phyloP scores from a whole-genome alignment of 1,140 invertebrate species.

The Pseudobourletiella spinata region DNA sequence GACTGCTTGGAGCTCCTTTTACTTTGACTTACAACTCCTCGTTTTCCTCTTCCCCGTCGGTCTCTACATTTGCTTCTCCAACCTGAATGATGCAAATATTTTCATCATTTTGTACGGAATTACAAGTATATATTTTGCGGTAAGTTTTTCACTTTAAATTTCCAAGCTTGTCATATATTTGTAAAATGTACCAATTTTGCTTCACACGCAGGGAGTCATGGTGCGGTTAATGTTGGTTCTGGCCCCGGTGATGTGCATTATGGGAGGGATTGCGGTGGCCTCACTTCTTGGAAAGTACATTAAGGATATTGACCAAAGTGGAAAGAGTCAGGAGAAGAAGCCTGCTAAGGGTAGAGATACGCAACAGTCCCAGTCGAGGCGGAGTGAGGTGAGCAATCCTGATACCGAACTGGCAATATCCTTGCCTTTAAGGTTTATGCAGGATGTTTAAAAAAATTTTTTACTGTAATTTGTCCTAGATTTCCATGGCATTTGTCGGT shows the following conservation, averaged over 20 bases:
- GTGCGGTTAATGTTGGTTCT: slow-evolving; percentile 95
- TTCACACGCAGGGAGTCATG: slow-evolving; percentile 73
- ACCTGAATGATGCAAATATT: slow-evolving; percentile 90
- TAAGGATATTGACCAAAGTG: slow-evolving; percentile 60
- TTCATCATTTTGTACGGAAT: slow-evolving; percentile 96
- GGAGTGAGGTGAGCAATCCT: slow-evolving; percentile 19
- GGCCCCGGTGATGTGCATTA: slow-evolving; percentile 94
- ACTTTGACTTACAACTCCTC: slow-evolving; percentile 91
- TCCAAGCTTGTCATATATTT: slow-evolving; percentile 33
- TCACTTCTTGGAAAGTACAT: slow-evolving; percentile 82
- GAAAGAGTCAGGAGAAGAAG: slow-evolving; percentile 42
- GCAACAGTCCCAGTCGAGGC: slow-evolving; percentile 10
- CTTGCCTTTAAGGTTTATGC: not conserved
- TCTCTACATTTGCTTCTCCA: slow-evolving; percentile 83
- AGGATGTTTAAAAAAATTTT: not conserved
- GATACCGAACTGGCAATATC: not conserved
- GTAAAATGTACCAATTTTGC: too few species aligned
- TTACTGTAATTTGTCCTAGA: slow-evolving; percentile 43
- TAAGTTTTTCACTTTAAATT: slow-evolving; percentile 46
- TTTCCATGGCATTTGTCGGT: slow-evolving; percentile 73
- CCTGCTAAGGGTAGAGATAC: slow-evolving; percentile 37
- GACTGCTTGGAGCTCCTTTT: slow-evolving; percentile 97
- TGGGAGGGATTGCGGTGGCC: slow-evolving; percentile 88
- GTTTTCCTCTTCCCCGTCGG: slow-evolving; percentile 93
- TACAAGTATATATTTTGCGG: slow-evolving; percentile 96